phyloP scores from a whole-genome alignment of 2,113 vertebrate genomes.

The western clawed frog (Xenopus tropicalis) region UCB_Xtro_10.0 CM004449.2:90129001-90129500 shows the following conservation, averaged over 20 bases:
- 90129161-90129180: slow-evolving; percentile 90
- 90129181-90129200: slow-evolving; percentile 94
- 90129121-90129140: slow-evolving; percentile 49
- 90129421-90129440: slow-evolving; percentile 58
- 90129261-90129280: slow-evolving; percentile 63
- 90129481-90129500: slow-evolving; percentile 51
- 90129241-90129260: slow-evolving; percentile 70
- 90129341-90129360: slow-evolving; percentile 66
- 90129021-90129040: background rate
- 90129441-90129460: slow-evolving; percentile 52
- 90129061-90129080: background rate
- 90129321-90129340: slow-evolving; percentile 55
- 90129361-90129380: slow-evolving; percentile 58
- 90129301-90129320: slow-evolving; percentile 73
- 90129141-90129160: slow-evolving; percentile 84
- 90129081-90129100: slow-evolving; percentile 8
- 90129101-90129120: slow-evolving; percentile 42
- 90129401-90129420: slow-evolving; percentile 57
- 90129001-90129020: background rate
- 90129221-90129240: slow-evolving; percentile 87
- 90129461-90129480: slow-evolving; percentile 43
- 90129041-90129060: slow-evolving; percentile 8
- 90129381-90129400: slow-evolving; percentile 61
- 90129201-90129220: slow-evolving; percentile 93
- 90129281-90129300: slow-evolving; percentile 76